These are phyloP conservation scores for Melinaea menophilus DNA, from an alignment of 2,888 invertebrate genomes.

Conservation along the genomic window DNA sequence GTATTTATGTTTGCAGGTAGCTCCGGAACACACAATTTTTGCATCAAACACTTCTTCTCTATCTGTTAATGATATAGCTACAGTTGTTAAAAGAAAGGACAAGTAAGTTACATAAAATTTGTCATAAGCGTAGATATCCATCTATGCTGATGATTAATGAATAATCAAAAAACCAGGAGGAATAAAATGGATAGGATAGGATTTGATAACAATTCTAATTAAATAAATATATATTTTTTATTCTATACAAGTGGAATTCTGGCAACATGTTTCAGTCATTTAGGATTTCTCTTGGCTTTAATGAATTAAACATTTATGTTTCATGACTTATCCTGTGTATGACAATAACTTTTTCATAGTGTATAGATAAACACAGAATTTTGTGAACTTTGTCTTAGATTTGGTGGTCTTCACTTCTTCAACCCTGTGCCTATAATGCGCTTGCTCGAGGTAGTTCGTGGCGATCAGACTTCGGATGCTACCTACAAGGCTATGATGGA, in stretches of 20 bases:
- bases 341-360: background rate
- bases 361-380: background rate
- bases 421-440: slow-evolving; percentile 96
- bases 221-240: too few relatives aligned
- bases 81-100: slow-evolving; percentile 69
- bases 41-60: slow-evolving; percentile 94
- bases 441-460: slow-evolving; percentile 89
- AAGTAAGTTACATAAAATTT: slow-evolving; percentile 49
- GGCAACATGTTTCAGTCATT: too few relatives aligned
- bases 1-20: slow-evolving; percentile 66
- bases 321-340: too few relatives aligned
- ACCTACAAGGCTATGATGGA: slow-evolving; percentile 85
- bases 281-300: too few relatives aligned
- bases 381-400: slow-evolving; percentile 54
- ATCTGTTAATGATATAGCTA: slow-evolving; percentile 88
- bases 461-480: slow-evolving; percentile 85
- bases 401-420: slow-evolving; percentile 95
- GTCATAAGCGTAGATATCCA: too few relatives aligned
- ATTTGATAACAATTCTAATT: too few relatives aligned
- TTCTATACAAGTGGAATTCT: too few relatives aligned
- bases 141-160: too few relatives aligned
- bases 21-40: slow-evolving; percentile 86
- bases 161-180: too few relatives aligned
- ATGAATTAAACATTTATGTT: too few relatives aligned
- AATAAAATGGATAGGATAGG: too few relatives aligned